phyloP scores from a whole-genome alignment of 30 jellyfish, hydroid and myxozoan species.

The Hydra vulgaris region DNA sequence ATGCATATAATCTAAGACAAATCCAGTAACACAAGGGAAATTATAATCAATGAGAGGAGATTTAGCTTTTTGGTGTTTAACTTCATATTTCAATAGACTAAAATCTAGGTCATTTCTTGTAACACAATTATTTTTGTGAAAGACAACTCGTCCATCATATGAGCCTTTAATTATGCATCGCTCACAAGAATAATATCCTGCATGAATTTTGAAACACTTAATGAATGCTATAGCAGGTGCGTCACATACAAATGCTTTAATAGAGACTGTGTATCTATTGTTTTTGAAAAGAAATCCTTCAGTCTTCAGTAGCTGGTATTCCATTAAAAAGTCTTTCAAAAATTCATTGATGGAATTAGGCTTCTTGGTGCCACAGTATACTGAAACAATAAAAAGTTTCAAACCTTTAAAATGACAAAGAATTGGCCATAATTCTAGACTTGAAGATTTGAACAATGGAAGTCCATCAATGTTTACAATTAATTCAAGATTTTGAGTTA shows the following conservation, averaged over 20 bases:
- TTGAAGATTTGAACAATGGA: constrained; percentile 26
- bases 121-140: neutral
- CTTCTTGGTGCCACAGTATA: constrained; percentile 30
- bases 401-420: constrained; percentile 7
- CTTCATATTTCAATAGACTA: constrained; percentile 11
- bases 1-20: neutral
- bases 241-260: constrained; percentile 22
- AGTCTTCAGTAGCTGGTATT: neutral
- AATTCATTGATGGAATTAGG: constrained; percentile 21
- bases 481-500: constrained; percentile 5
- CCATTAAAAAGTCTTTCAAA: constrained; percentile 19
- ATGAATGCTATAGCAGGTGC: constrained; percentile 40
- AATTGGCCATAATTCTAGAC: constrained; percentile 25
- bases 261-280: neutral
- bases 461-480: constrained; percentile 25
- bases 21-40: constrained; percentile 3
- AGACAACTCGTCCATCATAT: constrained; percentile 17
- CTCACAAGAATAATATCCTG: constrained; percentile 32
- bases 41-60: constrained; percentile 2
- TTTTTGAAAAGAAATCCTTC: constrained; percentile 17
- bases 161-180: constrained; percentile 24
- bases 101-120: constrained; percentile 7
- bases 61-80: constrained; percentile 7
- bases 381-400: constrained; percentile 24
- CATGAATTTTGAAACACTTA: constrained; percentile 18